Evolutionary conservation across 92 coral and sea anemone species (phyloP).

Genomic region (Metridium senile): DNA sequence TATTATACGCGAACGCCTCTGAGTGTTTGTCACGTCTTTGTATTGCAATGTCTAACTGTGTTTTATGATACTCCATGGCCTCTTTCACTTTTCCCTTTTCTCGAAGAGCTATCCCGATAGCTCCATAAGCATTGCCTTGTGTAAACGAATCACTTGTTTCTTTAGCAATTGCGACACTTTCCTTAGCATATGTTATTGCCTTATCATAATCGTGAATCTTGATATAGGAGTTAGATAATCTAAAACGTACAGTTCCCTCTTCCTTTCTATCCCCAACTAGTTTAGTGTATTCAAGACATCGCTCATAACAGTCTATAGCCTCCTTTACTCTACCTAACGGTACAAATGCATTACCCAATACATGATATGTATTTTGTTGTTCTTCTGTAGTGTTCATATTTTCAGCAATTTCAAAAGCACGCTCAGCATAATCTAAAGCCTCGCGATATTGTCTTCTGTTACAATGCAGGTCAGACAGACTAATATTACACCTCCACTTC

Average conservation of each 20-base stretch:
- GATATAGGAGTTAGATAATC: neutral
- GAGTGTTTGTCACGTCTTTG: neutral
- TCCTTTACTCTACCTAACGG: neutral
- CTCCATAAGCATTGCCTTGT: neutral
- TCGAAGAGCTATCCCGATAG: neutral
- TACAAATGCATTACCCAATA: neutral
- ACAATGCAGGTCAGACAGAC: neutral
- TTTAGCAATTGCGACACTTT: conserved; percentile 3
- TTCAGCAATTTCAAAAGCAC: neutral
- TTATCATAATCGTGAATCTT: neutral
- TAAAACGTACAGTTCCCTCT: neutral
- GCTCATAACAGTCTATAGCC: neutral
- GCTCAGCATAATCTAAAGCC: neutral
- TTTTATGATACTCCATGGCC: neutral
- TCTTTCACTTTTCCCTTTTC: neutral
- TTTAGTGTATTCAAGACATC: neutral
- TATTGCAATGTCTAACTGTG: neutral
- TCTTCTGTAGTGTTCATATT: neutral
- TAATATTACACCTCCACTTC: neutral
- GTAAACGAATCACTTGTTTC: neutral
- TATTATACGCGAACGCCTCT: neutral
- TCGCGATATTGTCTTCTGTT: neutral
- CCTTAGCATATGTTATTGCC: neutral
- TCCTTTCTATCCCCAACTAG: neutral
- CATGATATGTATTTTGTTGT: neutral